phyloP scores from a whole-genome alignment of 2,888 invertebrate species.

The Halictus quadricinctus region DNA sequence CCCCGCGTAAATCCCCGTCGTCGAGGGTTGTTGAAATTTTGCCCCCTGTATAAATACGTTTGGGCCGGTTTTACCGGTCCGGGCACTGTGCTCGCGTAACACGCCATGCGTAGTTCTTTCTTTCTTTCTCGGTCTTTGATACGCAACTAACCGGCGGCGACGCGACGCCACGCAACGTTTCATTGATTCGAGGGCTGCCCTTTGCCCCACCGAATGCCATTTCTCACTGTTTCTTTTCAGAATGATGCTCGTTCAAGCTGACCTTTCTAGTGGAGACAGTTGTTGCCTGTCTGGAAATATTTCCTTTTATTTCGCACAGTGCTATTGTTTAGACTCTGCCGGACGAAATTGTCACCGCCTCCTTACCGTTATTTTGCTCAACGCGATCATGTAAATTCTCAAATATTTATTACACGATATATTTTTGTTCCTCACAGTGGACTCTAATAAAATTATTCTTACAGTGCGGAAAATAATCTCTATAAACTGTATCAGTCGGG shows the following conservation, averaged over 20 bases:
- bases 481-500: too few relatives aligned
- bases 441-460: too few relatives aligned
- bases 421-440: too few relatives aligned
- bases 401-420: too few relatives aligned
- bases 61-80: constrained; percentile 60
- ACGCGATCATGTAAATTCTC: too few relatives aligned
- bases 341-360: too few relatives aligned
- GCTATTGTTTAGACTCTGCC: neutral
- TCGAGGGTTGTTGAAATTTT: constrained; percentile 31
- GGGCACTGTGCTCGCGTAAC: constrained; percentile 37
- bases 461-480: too few relatives aligned
- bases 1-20: constrained; percentile 25
- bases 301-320: neutral
- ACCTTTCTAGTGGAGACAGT: neutral
- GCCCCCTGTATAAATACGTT: constrained; percentile 49
- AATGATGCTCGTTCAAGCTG: neutral
- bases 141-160: constrained; percentile 18
- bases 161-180: constrained; percentile 28
- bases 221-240: neutral
- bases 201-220: constrained; percentile 1
- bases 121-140: constrained; percentile 20
- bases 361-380: too few relatives aligned
- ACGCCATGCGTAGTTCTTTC: constrained; percentile 52
- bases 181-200: constrained; percentile 22
- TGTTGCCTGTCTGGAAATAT: neutral